A percentile compares a stretch with the other conserved stretches of the same genome.
These are phyloP conservation scores for Anguilla rostrata DNA, from an alignment of 2,113 vertebrate species.

Conservation along the genomic window DNA sequence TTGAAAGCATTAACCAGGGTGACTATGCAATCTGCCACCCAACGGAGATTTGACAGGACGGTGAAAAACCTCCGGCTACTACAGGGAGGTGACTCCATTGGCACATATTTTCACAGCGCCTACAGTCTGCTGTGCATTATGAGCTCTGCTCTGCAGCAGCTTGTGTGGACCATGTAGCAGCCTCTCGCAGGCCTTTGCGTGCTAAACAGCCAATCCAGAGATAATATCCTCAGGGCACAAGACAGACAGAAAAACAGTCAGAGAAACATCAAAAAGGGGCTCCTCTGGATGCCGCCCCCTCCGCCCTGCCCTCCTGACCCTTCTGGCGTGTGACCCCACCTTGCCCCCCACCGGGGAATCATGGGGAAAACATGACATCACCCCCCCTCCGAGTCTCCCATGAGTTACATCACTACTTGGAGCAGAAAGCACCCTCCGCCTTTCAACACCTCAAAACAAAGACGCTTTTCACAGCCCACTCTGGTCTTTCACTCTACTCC, in stretches of 20 bases:
- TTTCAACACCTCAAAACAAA: slow-evolving; percentile 57
- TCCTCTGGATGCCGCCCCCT: slow-evolving; percentile 1
- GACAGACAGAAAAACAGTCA: neutral
- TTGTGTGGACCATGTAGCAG: neutral
- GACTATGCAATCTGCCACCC: neutral
- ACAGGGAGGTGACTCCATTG: neutral
- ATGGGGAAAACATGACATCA: slow-evolving; percentile 54
- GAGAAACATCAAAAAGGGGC: neutral
- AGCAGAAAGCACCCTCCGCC: slow-evolving; percentile 39
- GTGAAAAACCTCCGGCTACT: neutral
- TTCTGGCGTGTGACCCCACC: slow-evolving; percentile 44
- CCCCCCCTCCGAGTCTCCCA: slow-evolving; percentile 36
- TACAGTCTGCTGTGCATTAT: neutral
- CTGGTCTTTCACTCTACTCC: slow-evolving; percentile 3
- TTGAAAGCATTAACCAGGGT: neutral
- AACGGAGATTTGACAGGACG: slow-evolving; percentile 26
- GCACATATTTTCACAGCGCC: slow-evolving; percentile 9
- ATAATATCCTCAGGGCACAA: neutral
- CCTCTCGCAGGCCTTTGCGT: neutral
- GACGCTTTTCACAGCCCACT: slow-evolving; percentile 46
- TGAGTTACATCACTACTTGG: slow-evolving; percentile 54
- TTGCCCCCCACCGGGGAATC: neutral
- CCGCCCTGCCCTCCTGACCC: slow-evolving; percentile 24
- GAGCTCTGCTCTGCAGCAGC: neutral
- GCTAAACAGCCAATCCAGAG: neutral